Base-by-base conservation (phyloP, 2,888 invertebrate genomes). In the Piscicola geometra region DNA sequence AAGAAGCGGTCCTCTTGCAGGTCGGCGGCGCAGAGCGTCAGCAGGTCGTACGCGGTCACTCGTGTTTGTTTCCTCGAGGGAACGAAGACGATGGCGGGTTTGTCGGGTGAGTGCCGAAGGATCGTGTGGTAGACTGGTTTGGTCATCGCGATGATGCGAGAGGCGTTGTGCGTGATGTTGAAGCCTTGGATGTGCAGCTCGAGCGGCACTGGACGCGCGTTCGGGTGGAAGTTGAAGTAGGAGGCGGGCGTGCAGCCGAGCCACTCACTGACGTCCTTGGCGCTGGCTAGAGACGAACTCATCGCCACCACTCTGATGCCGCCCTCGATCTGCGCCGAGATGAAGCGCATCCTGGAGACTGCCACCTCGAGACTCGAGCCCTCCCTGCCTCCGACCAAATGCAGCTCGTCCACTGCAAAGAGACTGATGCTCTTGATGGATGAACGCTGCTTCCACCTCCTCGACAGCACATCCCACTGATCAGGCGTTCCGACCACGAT, bases 141-240 rank as follows among this genome's bases (percentile, higher is more conserved):
- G 0, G 93, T 92, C 99, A 99, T 99, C 0, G 98, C 94, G 0
- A 96, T 92, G 41, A 99, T 89, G 18, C 99, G 90, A 0, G 97
- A 94, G 0, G 93, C 93, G 83, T 96, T 97, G 87, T 99, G 99
- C 0, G 96, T 95, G 64, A 98, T 92, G 87, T 97, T 99, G 86
- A 96, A 93, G 25, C 98, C 97, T 89, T 93, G 86, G 36, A 81
- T 94, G 83, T 98, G 97, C 68, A 99, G 87, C 84, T 99, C 97
- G 30, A 99, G 86, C 0, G 96, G 96, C 56, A 96, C 88, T 0
- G 98, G 99, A 0, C 99, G 88, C 1, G 98, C 97, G 83, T 94
- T 95, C 0, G 99, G 98, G 83, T 98, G 97, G 87, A 99, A 99
- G 88, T 99, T 99, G 87, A 98, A 99, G 1, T 94, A 93, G 35